A percentile compares a stretch with the other conserved stretches of the same genome.
phyloP scores from a whole-genome alignment of 2,797 vertebrate species.

The Phyllotis vaccarum region DNA sequence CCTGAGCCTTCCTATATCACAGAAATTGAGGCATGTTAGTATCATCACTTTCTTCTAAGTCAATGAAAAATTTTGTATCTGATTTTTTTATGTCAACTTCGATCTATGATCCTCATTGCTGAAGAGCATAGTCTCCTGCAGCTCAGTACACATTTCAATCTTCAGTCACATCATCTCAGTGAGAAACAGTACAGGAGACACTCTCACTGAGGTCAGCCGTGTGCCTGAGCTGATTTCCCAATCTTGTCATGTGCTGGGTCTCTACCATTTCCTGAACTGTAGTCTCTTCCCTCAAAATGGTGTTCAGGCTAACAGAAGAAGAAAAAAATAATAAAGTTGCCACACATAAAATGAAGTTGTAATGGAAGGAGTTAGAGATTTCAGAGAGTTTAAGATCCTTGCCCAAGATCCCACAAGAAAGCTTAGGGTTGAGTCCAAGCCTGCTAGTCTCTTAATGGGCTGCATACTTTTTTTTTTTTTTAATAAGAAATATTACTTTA shows the following conservation, averaged over 20 bases:
- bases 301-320: not conserved
- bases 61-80: not conserved
- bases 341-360: not conserved
- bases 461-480: not conserved
- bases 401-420: slow-evolving; percentile 4
- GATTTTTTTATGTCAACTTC: not conserved
- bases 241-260: not conserved
- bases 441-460: not conserved
- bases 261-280: not conserved
- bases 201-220: not conserved
- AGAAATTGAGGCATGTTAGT: not conserved
- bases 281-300: not conserved
- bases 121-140: not conserved
- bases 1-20: not conserved
- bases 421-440: not conserved
- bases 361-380: not conserved
- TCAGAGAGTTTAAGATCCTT: not conserved
- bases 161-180: not conserved
- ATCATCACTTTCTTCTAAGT: not conserved
- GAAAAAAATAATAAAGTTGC: not conserved
- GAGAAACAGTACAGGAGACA: not conserved
- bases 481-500: not conserved
- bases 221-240: not conserved
- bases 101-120: not conserved
- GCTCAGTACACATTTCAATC: not conserved